Evolutionary conservation across 2,113 vertebrate genomes (phyloP), one percentile per base, ranked within the genome.

Genomic region (Chamaetylas fuelleborni): DNA sequence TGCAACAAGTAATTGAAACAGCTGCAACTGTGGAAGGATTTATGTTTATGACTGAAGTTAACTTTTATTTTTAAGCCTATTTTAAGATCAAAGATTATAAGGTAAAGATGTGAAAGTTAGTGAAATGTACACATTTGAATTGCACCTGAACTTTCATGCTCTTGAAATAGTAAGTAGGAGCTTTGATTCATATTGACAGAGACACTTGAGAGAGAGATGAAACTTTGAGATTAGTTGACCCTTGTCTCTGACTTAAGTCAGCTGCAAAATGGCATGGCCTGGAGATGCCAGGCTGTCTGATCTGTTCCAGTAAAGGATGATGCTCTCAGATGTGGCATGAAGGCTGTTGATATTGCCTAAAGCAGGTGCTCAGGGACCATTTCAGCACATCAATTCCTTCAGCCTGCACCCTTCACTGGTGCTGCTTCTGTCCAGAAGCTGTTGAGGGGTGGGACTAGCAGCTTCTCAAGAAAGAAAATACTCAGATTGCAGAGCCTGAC

Each of bases 281-380:
- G 50, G 62, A 94, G 73, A 83, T 33, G 67, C 42, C 45, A 90
- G 36, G 22, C 34, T 77, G 17, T 77, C 85, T 77, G n/a, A 42
- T 29, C 26, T 61, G 13, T 42, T 91, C 56, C 31, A 65, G 36
- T 18, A 69, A 53, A 90, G 86, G 33, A 56, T 20, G 31, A 28
- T 5, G 4, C 34, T 40, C 14, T 19, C 1, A 11, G 57, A 73
- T 58, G 34, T 6, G 12, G 5, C 33, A 50, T 24, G 50, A 69
- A 65, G 62, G 31, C 19, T 0, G 0, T 14, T 2, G 3, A 53
- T 3, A 5, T 8, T 76, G 40, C 53, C 47, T 45, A 28, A 31
- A 60, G 70, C 28, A 38, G 11, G 4, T 54, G 62, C 16, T 74
- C 31, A 61, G 50, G 43, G 51, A 43, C 4, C 5, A 17, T 56